Base-by-base conservation (phyloP, 1,140 invertebrate genomes). In the Drosophila kanapiae region DNA sequence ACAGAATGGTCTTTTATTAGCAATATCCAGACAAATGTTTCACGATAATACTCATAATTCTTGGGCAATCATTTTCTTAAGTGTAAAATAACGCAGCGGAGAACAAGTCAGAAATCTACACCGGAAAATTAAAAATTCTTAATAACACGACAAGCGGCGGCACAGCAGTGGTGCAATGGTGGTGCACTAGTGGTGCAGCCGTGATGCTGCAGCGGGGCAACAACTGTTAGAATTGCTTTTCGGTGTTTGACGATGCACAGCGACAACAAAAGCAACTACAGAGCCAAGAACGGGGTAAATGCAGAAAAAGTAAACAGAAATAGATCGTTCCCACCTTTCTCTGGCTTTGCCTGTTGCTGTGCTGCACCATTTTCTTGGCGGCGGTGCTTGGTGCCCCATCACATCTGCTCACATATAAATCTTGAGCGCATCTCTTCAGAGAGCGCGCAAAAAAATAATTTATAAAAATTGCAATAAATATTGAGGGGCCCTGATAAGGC, bases 81-180 rank as follows among this genome's bases (percentile, higher is more conserved):
- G 57, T 61, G 57, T 27, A 63, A 18, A 18, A 38, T 27, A 53
- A 77, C 53, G 37, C 35, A 72, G 45, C 18, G 29, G 37, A 16
- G 57, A 59, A 77, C 75, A 78, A 77, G 77, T 91, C 62, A 88
- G 83, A 91, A 91, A 91, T 91, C 87, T 91, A 91, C 91, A 91
- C 87, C 87, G 87, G 87, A 91, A 91, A 91, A 91, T 91, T 91
- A 91, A 91, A 85, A 90, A 91, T 91, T 91, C 87, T 83, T 91
- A 91, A 91, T 91, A 91, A 91, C 87, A 91, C 77, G 87, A 83
- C 87, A 90, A 84, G 85, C 62, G 51, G 75, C 74, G 54, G 75
- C 74, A 64, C 72, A 87, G 80, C 80, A 51, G 72, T 67, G 75
- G 75, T 68, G 74, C 75, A 58, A 6, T 59, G 53, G 48, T 47